phyloP scores from a whole-genome alignment of 2,888 invertebrate genomes.

The Tipula lateralis region DNA sequence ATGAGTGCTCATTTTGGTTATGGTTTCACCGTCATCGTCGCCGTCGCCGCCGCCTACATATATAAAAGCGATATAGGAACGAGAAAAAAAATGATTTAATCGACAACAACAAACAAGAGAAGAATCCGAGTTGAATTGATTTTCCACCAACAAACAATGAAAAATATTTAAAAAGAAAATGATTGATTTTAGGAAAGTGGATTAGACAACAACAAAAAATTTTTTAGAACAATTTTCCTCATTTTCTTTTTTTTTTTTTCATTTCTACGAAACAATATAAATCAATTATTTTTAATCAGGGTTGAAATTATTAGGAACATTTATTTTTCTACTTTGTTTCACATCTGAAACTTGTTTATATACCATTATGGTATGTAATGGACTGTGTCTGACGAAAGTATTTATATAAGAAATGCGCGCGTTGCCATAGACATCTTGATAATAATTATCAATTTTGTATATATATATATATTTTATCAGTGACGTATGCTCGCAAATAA shows the following conservation, averaged over 20 bases:
- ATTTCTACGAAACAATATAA: background rate
- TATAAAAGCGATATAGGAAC: background rate
- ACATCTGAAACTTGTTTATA: background rate
- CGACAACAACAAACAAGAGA: background rate
- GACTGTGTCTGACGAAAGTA: background rate
- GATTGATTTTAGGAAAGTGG: slow-evolving; percentile 19
- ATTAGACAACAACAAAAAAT: slow-evolving; percentile 24
- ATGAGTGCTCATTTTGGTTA: background rate
- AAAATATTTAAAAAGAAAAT: slow-evolving; percentile 3
- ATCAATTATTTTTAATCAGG: slow-evolving; percentile 19
- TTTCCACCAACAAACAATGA: slow-evolving; percentile 24
- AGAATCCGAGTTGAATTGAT: background rate
- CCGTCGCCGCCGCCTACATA: background rate
- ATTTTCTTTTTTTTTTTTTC: background rate
- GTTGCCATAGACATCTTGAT: background rate
- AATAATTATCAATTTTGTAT: background rate
- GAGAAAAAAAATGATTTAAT: background rate
- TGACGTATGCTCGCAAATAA: background rate
- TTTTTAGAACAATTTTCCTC: background rate
- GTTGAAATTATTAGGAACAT: background rate
- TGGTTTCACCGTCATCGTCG: too few relatives aligned
- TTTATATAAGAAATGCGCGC: background rate
- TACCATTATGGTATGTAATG: background rate
- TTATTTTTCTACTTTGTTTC: background rate
- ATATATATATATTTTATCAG: background rate